Evolutionary conservation across 2,888 invertebrate species (phyloP).

Genomic region (Pheosia gnoma): DNA sequence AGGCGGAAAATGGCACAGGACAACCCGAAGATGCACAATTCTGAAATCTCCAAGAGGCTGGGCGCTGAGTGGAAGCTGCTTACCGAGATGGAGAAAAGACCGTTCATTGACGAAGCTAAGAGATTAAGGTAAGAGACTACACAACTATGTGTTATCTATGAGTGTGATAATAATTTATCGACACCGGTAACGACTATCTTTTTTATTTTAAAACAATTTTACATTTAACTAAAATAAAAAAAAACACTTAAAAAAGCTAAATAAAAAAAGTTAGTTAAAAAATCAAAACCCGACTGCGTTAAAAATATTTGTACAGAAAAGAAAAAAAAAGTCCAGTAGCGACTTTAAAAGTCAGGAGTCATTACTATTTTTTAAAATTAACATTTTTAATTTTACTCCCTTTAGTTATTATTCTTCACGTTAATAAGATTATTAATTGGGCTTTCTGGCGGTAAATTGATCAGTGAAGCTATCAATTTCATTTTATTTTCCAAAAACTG

Average conservation of each 20-base stretch:
- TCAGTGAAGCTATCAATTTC: too few relatives aligned
- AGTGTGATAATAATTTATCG: not conserved
- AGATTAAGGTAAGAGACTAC: conserved; percentile 88
- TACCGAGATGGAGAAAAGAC: conserved; percentile 93
- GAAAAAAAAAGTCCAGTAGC: too few relatives aligned
- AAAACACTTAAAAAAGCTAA: not conserved
- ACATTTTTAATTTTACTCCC: too few relatives aligned
- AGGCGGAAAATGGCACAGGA: conserved; percentile 96
- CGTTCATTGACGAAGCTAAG: conserved; percentile 96
- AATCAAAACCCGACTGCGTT: conserved; percentile 4
- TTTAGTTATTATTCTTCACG: too few relatives aligned
- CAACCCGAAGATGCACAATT: conserved; percentile 97
- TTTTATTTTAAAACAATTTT: not conserved
- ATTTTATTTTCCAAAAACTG: too few relatives aligned
- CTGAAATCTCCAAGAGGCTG: conserved; percentile 93
- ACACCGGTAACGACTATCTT: not conserved
- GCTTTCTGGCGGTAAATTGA: too few relatives aligned
- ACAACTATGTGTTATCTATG: not conserved
- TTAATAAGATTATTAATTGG: too few relatives aligned
- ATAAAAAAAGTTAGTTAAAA: not conserved
- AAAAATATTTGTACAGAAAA: too few relatives aligned
- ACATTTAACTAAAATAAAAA: not conserved
- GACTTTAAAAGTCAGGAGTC: too few relatives aligned
- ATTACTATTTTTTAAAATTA: too few relatives aligned
- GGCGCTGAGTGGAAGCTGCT: conserved; percentile 95